Conservation (phyloP, 2,797 vertebrate species). For the Macropus fuliginosus region DNA sequence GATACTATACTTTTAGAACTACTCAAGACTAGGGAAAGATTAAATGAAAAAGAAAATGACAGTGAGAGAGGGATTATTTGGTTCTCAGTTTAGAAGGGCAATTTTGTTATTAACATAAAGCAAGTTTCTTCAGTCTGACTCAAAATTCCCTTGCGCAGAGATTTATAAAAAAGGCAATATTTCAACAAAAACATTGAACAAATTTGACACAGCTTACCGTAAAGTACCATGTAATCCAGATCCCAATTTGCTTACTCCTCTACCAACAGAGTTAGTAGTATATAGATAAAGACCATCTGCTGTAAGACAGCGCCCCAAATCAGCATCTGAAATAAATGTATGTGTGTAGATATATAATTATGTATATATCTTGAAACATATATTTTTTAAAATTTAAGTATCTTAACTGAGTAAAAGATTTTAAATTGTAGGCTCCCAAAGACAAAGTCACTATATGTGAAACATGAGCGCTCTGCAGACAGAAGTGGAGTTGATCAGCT, state of each 20-base stretch:
- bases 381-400: neutral
- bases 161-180: constrained; percentile 27
- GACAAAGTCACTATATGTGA: neutral
- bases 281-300: constrained; percentile 98
- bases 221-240: constrained; percentile 98
- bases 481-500: neutral
- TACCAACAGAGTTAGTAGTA: constrained; percentile 97
- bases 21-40: constrained; percentile 35
- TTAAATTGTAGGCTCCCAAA: neutral
- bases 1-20: neutral
- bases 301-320: constrained; percentile 96
- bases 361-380: neutral
- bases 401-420: neutral
- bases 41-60: neutral
- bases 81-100: neutral
- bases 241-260: constrained; percentile 97
- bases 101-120: neutral
- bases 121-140: neutral
- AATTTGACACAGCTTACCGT: constrained; percentile 88
- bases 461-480: neutral
- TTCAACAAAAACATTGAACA: constrained; percentile 30
- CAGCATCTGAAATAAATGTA: constrained; percentile 90
- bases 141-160: constrained; percentile 13
- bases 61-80: neutral
- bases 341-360: neutral